Evolutionary conservation across 2,797 vertebrate genomes (phyloP).

Genomic region (Dermochelys coriacea): DNA sequence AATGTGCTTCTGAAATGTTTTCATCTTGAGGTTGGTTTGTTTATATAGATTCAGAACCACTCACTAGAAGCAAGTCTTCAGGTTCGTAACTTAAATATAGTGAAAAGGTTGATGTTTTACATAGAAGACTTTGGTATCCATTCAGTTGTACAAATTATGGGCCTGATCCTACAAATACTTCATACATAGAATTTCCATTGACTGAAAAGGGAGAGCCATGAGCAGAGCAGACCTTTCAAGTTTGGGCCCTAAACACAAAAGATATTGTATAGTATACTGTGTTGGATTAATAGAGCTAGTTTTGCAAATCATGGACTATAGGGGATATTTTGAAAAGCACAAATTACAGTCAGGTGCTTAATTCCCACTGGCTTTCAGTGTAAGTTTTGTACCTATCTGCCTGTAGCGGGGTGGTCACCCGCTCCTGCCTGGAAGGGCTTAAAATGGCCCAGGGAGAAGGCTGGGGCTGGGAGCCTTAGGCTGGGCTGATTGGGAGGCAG

Average conservation of each 20-base stretch:
- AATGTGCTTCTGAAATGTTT: neutral
- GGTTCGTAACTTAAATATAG: slow-evolving; percentile 4
- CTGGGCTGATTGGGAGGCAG: too few species aligned
- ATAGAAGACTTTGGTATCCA: neutral
- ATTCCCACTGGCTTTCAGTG: neutral
- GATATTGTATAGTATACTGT: fast-evolving
- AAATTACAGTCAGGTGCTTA: neutral
- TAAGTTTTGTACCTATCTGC: neutral
- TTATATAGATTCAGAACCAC: slow-evolving; percentile 8
- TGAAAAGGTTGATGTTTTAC: neutral
- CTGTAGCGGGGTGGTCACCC: too few species aligned
- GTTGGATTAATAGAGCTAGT: neutral
- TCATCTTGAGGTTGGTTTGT: neutral
- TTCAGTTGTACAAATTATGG: neutral
- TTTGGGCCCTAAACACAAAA: neutral
- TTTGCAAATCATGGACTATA: neutral
- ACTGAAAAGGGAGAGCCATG: neutral
- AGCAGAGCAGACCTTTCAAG: neutral
- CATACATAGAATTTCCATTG: fast-evolving
- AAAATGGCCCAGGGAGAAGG: too few species aligned
- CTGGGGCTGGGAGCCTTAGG: too few species aligned
- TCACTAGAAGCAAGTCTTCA: slow-evolving; percentile 10
- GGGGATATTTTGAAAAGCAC: neutral
- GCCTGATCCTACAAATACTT: neutral
- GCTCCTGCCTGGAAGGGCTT: too few species aligned